These are phyloP conservation scores for Cochlearius cochlearius DNA, from an alignment of 2,113 vertebrate species.

Conservation along the genomic window DNA sequence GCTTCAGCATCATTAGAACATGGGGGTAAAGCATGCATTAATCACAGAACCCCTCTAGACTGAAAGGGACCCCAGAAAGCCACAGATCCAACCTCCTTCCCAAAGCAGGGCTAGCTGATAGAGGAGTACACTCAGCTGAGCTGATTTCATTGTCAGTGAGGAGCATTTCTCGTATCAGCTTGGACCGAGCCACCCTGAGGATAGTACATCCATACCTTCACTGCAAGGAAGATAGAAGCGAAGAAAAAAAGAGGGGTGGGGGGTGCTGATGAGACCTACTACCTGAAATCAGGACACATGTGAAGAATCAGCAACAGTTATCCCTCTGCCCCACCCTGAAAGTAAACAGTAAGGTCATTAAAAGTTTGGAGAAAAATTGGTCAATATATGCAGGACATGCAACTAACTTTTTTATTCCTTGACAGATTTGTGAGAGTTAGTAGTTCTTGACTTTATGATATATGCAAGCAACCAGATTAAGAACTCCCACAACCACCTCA, in stretches of 20 bases:
- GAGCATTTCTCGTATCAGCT: neutral
- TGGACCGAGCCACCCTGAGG: neutral
- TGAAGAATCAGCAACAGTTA: neutral
- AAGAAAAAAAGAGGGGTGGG: fast-evolving
- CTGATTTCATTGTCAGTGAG: neutral
- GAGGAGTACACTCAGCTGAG: neutral
- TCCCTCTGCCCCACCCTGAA: neutral
- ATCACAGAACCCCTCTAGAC: neutral
- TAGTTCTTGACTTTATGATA: neutral
- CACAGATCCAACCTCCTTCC: neutral
- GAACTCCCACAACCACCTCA: neutral
- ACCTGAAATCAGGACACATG: neutral
- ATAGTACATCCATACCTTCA: neutral
- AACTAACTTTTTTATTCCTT: neutral
- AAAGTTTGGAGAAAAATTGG: neutral
- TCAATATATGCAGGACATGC: neutral
- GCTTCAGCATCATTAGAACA: neutral
- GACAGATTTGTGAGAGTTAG: neutral
- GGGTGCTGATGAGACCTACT: neutral
- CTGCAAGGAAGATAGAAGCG: neutral
- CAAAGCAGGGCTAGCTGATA: neutral
- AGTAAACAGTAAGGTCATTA: neutral
- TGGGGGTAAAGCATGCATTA: fast-evolving
- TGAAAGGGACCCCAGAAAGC: neutral
- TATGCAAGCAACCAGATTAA: neutral